phyloP scores from a whole-genome alignment of 2,888 invertebrate species.

The Incurvaria masculella region DNA sequence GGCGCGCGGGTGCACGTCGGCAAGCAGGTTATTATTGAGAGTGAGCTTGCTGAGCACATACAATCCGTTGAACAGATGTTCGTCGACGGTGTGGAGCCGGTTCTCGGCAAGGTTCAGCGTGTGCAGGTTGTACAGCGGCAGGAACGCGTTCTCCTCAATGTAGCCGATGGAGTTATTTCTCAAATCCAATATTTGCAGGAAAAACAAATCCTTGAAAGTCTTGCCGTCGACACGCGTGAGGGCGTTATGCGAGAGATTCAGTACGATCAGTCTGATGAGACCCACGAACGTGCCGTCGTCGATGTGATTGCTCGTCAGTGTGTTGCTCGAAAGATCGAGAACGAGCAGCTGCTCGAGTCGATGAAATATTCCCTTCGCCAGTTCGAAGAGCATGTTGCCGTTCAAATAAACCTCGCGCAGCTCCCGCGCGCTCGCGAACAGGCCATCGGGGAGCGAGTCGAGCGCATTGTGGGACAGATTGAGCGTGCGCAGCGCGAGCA shows the following conservation, averaged over 20 bases:
- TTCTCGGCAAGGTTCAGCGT: slow-evolving; percentile 88
- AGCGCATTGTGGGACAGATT: slow-evolving; percentile 86
- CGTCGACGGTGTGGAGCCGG: slow-evolving; percentile 72
- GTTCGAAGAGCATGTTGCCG: slow-evolving; percentile 79
- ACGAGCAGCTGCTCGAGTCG: slow-evolving; percentile 82
- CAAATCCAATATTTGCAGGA: slow-evolving; percentile 81
- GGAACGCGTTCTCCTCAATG: slow-evolving; percentile 82
- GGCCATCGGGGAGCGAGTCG: slow-evolving; percentile 73
- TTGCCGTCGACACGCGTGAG: slow-evolving; percentile 74
- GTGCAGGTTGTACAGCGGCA: slow-evolving; percentile 84
- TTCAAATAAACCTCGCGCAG: slow-evolving; percentile 81
- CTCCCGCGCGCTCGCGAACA: slow-evolving; percentile 79
- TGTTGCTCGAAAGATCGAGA: slow-evolving; percentile 82
- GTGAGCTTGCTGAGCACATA: slow-evolving; percentile 81
- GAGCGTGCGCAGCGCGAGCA: slow-evolving; percentile 74
- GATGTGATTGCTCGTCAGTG: slow-evolving; percentile 80
- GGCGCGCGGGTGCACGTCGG: slow-evolving; percentile 71
- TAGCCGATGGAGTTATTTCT: slow-evolving; percentile 81
- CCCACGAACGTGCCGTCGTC: slow-evolving; percentile 85
- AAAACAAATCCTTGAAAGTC: slow-evolving; percentile 84
- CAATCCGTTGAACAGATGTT: slow-evolving; percentile 78
- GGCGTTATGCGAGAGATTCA: slow-evolving; percentile 82
- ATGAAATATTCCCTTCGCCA: slow-evolving; percentile 82
- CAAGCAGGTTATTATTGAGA: slow-evolving; percentile 78
- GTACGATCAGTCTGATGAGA: slow-evolving; percentile 78